phyloP scores from a whole-genome alignment of 2,113 vertebrate genomes.

The Megaceryle maxima region DNA sequence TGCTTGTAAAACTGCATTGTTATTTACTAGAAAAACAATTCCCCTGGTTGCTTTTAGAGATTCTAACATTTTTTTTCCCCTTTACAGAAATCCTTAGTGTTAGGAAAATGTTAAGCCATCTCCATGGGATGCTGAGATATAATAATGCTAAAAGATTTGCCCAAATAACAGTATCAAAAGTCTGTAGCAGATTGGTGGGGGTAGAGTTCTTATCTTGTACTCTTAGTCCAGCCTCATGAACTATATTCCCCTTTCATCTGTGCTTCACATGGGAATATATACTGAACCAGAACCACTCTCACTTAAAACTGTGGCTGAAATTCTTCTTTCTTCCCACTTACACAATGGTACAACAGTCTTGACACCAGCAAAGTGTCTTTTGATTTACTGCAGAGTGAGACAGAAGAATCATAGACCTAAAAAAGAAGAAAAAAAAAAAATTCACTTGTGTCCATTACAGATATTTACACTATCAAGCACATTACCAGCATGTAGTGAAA shows the following conservation, averaged over 20 bases:
- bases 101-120: neutral
- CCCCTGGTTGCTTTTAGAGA: neutral
- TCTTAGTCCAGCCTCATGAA: neutral
- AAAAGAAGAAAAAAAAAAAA: neutral
- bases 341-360: neutral
- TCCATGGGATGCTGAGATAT: neutral
- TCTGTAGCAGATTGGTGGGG: neutral
- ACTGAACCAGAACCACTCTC: neutral
- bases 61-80: neutral
- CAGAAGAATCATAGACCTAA: neutral
- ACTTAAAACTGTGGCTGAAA: neutral
- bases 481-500: neutral
- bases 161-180: neutral
- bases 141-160: neutral
- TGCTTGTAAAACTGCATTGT: neutral
- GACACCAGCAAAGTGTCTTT: neutral
- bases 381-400: neutral
- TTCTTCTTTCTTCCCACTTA: neutral
- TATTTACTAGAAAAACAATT: neutral
- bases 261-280: neutral
- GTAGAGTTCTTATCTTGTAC: neutral
- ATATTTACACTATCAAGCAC: neutral
- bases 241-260: neutral
- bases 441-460: neutral
- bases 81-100: neutral